These are phyloP conservation scores for Oncorhynchus keta DNA, from an alignment of 2,113 vertebrate species.

Conservation along the genomic window DNA sequence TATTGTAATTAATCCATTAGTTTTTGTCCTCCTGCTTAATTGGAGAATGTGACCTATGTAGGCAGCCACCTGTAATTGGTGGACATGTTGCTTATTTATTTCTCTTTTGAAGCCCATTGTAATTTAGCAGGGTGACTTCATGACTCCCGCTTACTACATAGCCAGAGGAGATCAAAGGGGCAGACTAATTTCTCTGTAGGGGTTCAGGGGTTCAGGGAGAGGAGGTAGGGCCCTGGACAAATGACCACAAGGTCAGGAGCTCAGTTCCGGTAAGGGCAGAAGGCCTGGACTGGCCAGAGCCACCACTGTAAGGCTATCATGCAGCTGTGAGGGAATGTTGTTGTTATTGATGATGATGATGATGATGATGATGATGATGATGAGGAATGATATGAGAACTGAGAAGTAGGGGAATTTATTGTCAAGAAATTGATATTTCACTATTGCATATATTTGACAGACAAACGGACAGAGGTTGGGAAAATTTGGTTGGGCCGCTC, in stretches of 20 bases:
- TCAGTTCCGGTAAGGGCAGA: constrained; percentile 65
- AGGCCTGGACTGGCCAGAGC: constrained; percentile 29
- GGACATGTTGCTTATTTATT: constrained; percentile 47
- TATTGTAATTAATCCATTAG: not conserved
- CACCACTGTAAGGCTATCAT: constrained; percentile 24
- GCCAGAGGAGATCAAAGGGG: constrained; percentile 69
- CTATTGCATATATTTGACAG: not conserved
- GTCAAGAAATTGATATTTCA: no score
- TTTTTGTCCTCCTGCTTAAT: constrained; percentile 32
- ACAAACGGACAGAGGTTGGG: constrained; percentile 41
- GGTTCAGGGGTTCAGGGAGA: constrained; percentile 28
- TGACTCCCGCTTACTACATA: constrained; percentile 50
- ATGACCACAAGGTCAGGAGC: constrained; percentile 68
- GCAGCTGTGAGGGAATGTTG: constrained; percentile 20
- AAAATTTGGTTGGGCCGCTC: not conserved
- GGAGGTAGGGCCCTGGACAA: constrained; percentile 62
- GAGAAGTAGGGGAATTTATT: no score
- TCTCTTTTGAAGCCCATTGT: constrained; percentile 62
- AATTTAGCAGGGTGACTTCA: constrained; percentile 60
- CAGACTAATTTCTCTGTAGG: constrained; percentile 48
- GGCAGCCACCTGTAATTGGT: constrained; percentile 37
- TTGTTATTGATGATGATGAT: not conserved
- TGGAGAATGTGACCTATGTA: constrained; percentile 27
- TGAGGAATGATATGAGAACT: constrained; percentile 44
- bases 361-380: constrained; percentile 41